Evolutionary conservation across 35 echinoderm and acorn worm genomes (phyloP).

Genomic region (Chiridota heheva): DNA sequence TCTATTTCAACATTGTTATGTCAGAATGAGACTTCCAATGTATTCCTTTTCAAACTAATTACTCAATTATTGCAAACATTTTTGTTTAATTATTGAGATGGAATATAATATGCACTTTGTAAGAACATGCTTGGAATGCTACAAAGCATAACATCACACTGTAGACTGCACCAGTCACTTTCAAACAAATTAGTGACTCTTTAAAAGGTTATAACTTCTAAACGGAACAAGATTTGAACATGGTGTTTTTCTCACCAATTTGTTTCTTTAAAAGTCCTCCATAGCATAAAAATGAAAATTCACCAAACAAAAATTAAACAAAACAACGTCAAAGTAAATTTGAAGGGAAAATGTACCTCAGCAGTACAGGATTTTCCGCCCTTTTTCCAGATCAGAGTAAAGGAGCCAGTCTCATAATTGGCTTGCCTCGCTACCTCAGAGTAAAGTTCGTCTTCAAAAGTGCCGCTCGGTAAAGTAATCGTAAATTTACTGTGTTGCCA

Average conservation of each 20-base stretch:
- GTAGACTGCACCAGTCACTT: too few species aligned
- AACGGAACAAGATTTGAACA: not conserved
- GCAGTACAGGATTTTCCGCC: constrained; percentile 55
- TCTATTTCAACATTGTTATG: too few species aligned
- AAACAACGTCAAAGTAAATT: not conserved
- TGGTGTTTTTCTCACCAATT: not conserved
- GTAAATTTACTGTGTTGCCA: constrained; percentile 74
- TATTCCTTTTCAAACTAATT: too few species aligned
- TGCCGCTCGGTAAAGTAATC: constrained; percentile 57
- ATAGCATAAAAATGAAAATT: not conserved
- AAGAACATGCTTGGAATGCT: too few species aligned
- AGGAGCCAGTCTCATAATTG: constrained; percentile 70
- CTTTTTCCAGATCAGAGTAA: constrained; percentile 72
- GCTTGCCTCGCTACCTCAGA: constrained; percentile 80
- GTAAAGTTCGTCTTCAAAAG: constrained; percentile 34
- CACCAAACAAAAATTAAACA: not conserved
- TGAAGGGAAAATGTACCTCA: constrained; percentile 46
- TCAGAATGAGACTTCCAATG: too few species aligned
- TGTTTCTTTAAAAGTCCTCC: not conserved
- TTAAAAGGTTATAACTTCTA: not conserved
- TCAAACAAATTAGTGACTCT: not conserved
- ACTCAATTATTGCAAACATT: too few species aligned
- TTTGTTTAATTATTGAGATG: too few species aligned
- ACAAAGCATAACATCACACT: too few species aligned
- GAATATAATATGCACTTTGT: too few species aligned